Evolutionary conservation across 92 coral and sea anemone species (phyloP).

Genomic region (Actinernus sp.): DNA sequence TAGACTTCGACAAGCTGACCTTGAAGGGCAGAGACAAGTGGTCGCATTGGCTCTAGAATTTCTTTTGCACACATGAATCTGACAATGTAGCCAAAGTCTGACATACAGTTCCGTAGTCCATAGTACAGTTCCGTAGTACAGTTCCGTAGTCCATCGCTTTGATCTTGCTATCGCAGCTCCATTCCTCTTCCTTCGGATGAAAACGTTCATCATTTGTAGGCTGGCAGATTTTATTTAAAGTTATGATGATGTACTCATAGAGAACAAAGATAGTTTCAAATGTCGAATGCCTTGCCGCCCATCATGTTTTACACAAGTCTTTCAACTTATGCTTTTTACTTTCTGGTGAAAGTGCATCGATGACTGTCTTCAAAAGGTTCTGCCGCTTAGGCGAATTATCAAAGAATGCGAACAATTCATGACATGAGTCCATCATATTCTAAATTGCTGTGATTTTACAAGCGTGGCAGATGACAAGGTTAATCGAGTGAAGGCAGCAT

Average conservation of each 20-base stretch:
- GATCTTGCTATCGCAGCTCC: conserved; percentile 72
- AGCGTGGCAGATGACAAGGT: conserved; percentile 62
- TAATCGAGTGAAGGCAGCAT: conserved; percentile 58
- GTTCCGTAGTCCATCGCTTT: conserved; percentile 71
- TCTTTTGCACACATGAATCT: conserved; percentile 78
- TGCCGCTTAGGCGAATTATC: conserved; percentile 62
- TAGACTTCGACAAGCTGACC: no score
- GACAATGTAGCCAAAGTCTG: conserved; percentile 64
- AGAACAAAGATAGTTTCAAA: conserved; percentile 53
- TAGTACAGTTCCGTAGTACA: no score
- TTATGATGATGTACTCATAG: conserved; percentile 52
- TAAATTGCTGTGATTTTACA: conserved; percentile 39
- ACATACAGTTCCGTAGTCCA: conserved; percentile 75
- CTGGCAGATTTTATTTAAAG: conserved; percentile 49
- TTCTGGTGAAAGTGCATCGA: no score
- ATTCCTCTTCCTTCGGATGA: conserved; percentile 45
- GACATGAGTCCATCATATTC: conserved; percentile 58
- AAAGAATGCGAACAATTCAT: conserved; percentile 37
- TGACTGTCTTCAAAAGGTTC: conserved; percentile 30
- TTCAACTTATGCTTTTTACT: conserved; percentile 46
- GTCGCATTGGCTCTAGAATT: no score
- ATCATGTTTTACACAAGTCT: conserved; percentile 53
- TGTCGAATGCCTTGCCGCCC: conserved; percentile 47
- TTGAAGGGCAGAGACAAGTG: no score
- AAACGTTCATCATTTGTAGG: conserved; percentile 54